phyloP scores from a whole-genome alignment of 1,140 invertebrate species.

The Drosophila ironensis region DNA sequence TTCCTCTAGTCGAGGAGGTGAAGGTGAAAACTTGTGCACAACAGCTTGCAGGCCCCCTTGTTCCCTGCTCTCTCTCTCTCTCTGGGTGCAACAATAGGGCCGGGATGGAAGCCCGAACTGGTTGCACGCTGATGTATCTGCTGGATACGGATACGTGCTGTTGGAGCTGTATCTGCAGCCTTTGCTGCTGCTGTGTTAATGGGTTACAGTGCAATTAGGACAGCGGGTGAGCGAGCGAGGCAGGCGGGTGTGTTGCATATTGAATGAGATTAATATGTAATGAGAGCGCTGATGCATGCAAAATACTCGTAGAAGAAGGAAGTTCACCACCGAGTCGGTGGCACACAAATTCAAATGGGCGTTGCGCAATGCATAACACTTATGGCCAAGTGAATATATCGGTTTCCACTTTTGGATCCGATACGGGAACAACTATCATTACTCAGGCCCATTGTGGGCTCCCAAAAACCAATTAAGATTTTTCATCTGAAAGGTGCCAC shows the following conservation, averaged over 20 bases:
- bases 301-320: neutral
- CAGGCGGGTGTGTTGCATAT: slow-evolving; percentile 1
- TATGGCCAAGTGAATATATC: neutral
- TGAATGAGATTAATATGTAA: slow-evolving; percentile 50
- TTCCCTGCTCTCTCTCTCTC: too few species aligned
- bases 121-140: slow-evolving; percentile 18
- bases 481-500: slow-evolving; percentile 37
- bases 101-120: slow-evolving; percentile 40
- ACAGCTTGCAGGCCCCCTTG: slow-evolving; percentile 33
- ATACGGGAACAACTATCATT: too few species aligned
- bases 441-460: neutral
- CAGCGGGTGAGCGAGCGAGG: slow-evolving; percentile 33
- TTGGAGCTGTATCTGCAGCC: slow-evolving; percentile 13
- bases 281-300: slow-evolving; percentile 19
- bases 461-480: slow-evolving; percentile 47
- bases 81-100: slow-evolving; percentile 34
- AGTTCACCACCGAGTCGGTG: slow-evolving; percentile 17
- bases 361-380: neutral
- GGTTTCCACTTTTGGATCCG: too few species aligned
- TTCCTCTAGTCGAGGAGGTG: slow-evolving; percentile 55
- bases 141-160: too few species aligned
- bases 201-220: slow-evolving; percentile 78
- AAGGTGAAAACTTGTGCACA: slow-evolving; percentile 70
- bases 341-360: neutral
- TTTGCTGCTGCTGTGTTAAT: slow-evolving; percentile 55